These are phyloP conservation scores for Drosophila demipolita DNA, from an alignment of 2,888 invertebrate species.

Conservation along the genomic window DNA sequence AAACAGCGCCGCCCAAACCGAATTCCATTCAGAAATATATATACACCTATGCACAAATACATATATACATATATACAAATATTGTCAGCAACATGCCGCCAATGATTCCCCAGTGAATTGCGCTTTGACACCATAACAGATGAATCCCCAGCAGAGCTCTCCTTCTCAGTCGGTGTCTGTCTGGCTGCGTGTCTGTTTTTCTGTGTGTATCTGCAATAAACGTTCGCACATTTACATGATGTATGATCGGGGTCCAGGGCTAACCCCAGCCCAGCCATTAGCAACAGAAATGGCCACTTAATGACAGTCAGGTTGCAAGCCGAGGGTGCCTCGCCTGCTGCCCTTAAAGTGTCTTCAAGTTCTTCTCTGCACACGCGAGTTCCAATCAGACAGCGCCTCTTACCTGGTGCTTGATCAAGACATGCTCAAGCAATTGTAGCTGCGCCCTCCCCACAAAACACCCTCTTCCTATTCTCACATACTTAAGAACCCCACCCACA, in stretches of 20 bases:
- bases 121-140: slow-evolving; percentile 38
- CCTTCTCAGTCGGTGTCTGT: neutral
- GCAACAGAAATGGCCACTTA: slow-evolving; percentile 58
- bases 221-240: slow-evolving; percentile 58
- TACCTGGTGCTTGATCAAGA: slow-evolving; percentile 56
- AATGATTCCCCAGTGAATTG: slow-evolving; percentile 58
- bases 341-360: slow-evolving; percentile 31
- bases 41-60: neutral
- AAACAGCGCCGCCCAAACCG: slow-evolving; percentile 37
- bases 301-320: slow-evolving; percentile 34
- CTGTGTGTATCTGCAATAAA: slow-evolving; percentile 40
- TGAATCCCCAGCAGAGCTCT: neutral
- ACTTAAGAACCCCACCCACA: neutral
- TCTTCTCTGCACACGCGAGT: slow-evolving; percentile 15
- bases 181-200: slow-evolving; percentile 1
- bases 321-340: slow-evolving; percentile 5
- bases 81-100: slow-evolving; percentile 9
- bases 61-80: neutral
- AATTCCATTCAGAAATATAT: slow-evolving; percentile 3
- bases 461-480: neutral
- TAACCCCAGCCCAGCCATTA: slow-evolving; percentile 47
- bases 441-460: slow-evolving; percentile 2
- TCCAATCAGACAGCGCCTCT: slow-evolving; percentile 36
- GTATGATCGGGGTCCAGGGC: slow-evolving; percentile 35
- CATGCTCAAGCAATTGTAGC: slow-evolving; percentile 52